Evolutionary conservation across 1,140 invertebrate species (phyloP), one percentile per base, ranked within the genome.

Genomic region (Anadara kagoshimensis): DNA sequence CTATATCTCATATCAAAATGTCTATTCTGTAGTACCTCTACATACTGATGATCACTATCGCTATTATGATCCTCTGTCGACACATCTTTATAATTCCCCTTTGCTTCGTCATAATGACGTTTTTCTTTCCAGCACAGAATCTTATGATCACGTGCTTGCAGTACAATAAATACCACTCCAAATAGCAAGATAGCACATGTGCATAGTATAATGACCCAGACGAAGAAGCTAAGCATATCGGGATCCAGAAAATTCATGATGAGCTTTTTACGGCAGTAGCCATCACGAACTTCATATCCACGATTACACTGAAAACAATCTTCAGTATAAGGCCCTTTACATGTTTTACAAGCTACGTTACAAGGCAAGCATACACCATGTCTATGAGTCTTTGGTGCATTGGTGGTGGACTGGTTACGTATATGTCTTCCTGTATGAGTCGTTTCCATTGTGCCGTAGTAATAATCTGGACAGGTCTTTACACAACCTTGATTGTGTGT

Each of bases 141-240:
- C 12, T 77, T 75, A 45, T 79, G 75, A 29, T 84, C 81, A 18
- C 82, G 49, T 12, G 81, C 81, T 69, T 85, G 83, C 26, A 85
- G 53, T 41, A 86, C 61, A 45, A 78, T 83, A 65, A 83, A 85
- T 18, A 82, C 76, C 62, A 85, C 74, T 65, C 79, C 79, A 75
- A 83, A 81, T 26, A 86, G 66, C 45, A 86, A 69, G 51, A 85
- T 81, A 44, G 80, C 80, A 26, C 78, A 82, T 24, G 84, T 81
- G 75, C 84, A 84, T 56, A 84, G 69, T 22, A 85, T 81, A 29
- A 85, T 84, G n/a, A 83, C 82, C 85, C 83, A 85, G 54, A 85
- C 81, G 56, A 86, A 80, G 66, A 84, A 83, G 64, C 83, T 82
- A 65, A 83, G 68, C 69, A 85, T 79, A 57, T 83, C 80, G 41